Evolutionary conservation across 2,888 invertebrate genomes (phyloP).

Genomic region (Frankliniella intonsa): DNA sequence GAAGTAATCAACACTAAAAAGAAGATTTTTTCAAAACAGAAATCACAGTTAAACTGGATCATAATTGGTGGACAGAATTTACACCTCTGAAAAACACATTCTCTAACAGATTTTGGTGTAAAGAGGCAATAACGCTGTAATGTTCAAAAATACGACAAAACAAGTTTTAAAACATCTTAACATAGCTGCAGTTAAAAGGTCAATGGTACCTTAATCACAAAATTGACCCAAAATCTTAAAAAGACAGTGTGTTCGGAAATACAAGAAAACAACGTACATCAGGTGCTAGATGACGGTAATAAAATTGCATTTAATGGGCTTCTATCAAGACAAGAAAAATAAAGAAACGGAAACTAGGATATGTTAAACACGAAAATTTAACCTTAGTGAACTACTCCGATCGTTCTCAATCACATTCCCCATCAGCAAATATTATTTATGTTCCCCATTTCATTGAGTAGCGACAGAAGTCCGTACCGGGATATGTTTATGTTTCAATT

Average conservation of each 20-base stretch:
- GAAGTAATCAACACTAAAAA: not conserved
- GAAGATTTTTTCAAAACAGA: not conserved
- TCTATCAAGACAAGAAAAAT: not conserved
- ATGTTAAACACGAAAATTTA: slow-evolving; percentile 9
- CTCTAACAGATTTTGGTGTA: no score
- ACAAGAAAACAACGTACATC: not conserved
- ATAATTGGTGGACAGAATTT: no score
- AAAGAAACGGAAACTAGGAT: not conserved
- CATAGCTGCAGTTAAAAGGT: not conserved
- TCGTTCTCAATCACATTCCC: not conserved
- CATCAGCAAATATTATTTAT: not conserved
- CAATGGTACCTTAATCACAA: slow-evolving; percentile 3
- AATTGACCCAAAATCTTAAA: slow-evolving; percentile 3
- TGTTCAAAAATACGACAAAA: no score
- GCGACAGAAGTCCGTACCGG: not conserved
- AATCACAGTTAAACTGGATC: not conserved
- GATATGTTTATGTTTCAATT: slow-evolving; percentile 1
- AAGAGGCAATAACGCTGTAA: no score
- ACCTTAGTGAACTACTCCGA: not conserved
- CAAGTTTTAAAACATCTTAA: no score
- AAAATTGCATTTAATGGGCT: not conserved
- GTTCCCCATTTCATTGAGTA: not conserved
- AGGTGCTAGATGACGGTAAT: no score
- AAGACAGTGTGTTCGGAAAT: not conserved
- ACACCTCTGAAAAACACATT: no score